Conservation (phyloP, 2,797 vertebrate species). For the Poliocrania exsul region DNA sequence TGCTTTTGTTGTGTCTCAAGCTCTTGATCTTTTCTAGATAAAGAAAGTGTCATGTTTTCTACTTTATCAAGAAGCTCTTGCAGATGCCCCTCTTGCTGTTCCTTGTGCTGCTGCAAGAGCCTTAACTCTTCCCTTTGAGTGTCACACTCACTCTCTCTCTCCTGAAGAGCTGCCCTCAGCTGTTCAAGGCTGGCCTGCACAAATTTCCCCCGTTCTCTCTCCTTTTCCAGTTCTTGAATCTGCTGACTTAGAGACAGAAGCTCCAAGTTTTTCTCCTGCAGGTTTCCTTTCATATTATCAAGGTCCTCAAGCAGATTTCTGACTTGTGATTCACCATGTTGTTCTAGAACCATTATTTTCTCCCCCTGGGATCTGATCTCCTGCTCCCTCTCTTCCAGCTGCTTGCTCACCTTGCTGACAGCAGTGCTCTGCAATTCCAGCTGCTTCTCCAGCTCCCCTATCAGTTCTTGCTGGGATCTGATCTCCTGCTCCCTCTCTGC, state of each 20-base stretch:
- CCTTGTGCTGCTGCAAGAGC: slow-evolving; percentile 61
- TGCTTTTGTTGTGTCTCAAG: slow-evolving; percentile 60
- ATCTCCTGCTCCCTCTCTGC: slow-evolving; percentile 47
- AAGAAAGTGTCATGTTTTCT: slow-evolving; percentile 58
- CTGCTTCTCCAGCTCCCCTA: slow-evolving; percentile 61
- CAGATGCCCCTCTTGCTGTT: slow-evolving; percentile 63
- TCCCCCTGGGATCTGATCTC: slow-evolving; percentile 13
- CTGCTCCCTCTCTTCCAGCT: slow-evolving; percentile 46
- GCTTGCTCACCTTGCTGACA: slow-evolving; percentile 24
- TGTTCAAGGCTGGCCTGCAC: slow-evolving; percentile 63
- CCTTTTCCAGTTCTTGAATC: slow-evolving; percentile 46
- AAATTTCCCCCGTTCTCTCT: slow-evolving; percentile 43
- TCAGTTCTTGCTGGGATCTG: slow-evolving; percentile 23
- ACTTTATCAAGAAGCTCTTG: slow-evolving; percentile 61
- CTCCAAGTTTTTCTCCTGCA: slow-evolving; percentile 68
- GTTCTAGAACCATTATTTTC: slow-evolving; percentile 32
- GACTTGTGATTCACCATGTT: slow-evolving; percentile 11
- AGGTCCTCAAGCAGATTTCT: slow-evolving; percentile 57
- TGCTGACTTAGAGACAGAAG: slow-evolving; percentile 58
- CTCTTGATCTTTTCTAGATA: slow-evolving; percentile 74
- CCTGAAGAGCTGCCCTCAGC: slow-evolving; percentile 67
- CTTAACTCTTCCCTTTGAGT: slow-evolving; percentile 63
- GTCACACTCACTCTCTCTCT: slow-evolving; percentile 72
- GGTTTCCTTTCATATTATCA: slow-evolving; percentile 57
- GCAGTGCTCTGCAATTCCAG: not conserved